Evolutionary conservation across 1,140 invertebrate species (phyloP).

Genomic region (Hyles vespertilio): DNA sequence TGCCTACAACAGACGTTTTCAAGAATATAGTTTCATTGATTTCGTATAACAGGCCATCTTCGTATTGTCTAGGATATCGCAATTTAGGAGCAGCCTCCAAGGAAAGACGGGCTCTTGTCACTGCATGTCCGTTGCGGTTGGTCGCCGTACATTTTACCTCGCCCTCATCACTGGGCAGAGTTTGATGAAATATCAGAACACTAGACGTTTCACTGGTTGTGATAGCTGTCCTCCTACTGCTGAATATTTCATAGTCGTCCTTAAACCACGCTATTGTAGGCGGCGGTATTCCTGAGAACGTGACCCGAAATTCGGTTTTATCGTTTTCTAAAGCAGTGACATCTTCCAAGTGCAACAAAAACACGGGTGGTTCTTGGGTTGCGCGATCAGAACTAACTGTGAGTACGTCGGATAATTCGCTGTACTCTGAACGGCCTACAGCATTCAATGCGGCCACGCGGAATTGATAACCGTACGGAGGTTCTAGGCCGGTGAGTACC

Average conservation of each 20-base stretch:
- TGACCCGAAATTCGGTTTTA: conserved; percentile 88
- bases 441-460: conserved; percentile 91
- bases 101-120: conserved; percentile 82
- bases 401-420: conserved; percentile 85
- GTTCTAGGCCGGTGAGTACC: conserved; percentile 85
- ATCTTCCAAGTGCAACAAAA: conserved; percentile 81
- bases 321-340: conserved; percentile 85
- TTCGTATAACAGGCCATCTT: conserved; percentile 92
- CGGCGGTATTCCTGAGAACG: conserved; percentile 87
- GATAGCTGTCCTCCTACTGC: conserved; percentile 86
- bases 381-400: conserved; percentile 84
- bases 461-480: conserved; percentile 93
- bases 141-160: conserved; percentile 93
- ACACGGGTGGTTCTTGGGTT: conserved; percentile 80
- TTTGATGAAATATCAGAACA: conserved; percentile 88
- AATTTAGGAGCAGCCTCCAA: conserved; percentile 89
- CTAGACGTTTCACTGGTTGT: conserved; percentile 86
- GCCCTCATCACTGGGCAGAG: conserved; percentile 86
- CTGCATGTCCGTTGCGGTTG: conserved; percentile 87
- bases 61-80: conserved; percentile 86
- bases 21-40: conserved; percentile 91
- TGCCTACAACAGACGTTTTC: conserved; percentile 92
- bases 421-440: conserved; percentile 86
- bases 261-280: conserved; percentile 96
- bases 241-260: conserved; percentile 90